A percentile compares a stretch with the other conserved stretches of the same genome.
These are phyloP conservation scores for Blastobasis adustella DNA, from an alignment of 2,888 invertebrate species.

Conservation along the genomic window DNA sequence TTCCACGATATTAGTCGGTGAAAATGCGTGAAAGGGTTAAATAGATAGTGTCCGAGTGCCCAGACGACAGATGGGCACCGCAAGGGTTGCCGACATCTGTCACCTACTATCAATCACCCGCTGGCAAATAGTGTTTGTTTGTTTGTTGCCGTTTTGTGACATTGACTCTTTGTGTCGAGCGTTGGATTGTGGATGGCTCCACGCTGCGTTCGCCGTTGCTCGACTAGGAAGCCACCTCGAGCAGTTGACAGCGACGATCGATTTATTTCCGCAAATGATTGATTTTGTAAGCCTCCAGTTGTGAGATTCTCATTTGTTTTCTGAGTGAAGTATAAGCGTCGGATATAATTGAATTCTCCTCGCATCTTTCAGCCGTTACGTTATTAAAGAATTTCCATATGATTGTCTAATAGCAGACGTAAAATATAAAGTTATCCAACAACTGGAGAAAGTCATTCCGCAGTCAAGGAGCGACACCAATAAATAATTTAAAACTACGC, in stretches of 20 bases:
- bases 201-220: constrained; percentile 45
- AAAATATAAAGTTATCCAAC: too few species aligned
- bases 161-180: constrained; percentile 51
- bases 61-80: constrained; percentile 58
- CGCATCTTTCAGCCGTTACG: too few species aligned
- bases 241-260: too few species aligned
- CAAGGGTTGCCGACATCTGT: constrained; percentile 67
- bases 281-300: too few species aligned
- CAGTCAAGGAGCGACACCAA: too few species aligned
- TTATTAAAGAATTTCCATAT: too few species aligned
- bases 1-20: constrained; percentile 10
- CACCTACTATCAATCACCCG: constrained; percentile 61
- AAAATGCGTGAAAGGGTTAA: constrained; percentile 28
- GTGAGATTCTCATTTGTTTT: too few species aligned
- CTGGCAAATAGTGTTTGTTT: constrained; percentile 49
- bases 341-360: too few species aligned
- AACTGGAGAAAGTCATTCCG: too few species aligned
- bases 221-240: constrained; percentile 14
- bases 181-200: constrained; percentile 39
- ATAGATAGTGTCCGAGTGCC: constrained; percentile 30
- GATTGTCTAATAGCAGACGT: too few species aligned
- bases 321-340: too few species aligned
- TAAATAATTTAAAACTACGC: constrained; percentile 10
- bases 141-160: constrained; percentile 30
- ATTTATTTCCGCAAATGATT: too few species aligned